Conservation (phyloP, 2,888 invertebrate species). For the Polyommatus iphigenia region DNA sequence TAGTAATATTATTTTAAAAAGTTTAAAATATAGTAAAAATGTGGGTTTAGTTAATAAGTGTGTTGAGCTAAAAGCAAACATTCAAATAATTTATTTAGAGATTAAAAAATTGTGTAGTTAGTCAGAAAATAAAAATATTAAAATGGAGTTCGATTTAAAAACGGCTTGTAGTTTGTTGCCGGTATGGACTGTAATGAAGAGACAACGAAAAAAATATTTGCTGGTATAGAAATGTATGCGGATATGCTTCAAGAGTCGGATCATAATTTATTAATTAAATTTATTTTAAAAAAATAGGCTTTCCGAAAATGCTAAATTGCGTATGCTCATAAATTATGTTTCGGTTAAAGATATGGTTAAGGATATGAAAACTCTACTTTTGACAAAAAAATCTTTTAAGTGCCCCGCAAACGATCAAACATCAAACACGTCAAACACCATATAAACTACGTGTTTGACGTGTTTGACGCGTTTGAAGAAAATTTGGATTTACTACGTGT, state of each 20-base stretch:
- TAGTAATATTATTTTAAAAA: too few species aligned
- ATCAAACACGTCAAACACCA: too few species aligned
- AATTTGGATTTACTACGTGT: too few species aligned
- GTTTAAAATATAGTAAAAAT: background rate
- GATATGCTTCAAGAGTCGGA: constrained; percentile 2
- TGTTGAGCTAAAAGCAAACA: too few species aligned
- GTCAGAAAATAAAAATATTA: background rate
- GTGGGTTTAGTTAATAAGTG: background rate
- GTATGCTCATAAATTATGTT: background rate
- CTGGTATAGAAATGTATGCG: constrained; percentile 8
- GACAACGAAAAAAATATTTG: background rate
- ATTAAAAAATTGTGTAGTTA: too few species aligned
- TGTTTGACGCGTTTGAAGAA: too few species aligned
- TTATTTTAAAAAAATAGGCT: background rate
- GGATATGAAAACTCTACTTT: too few species aligned
- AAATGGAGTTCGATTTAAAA: background rate
- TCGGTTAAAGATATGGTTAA: too few species aligned
- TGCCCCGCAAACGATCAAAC: too few species aligned
- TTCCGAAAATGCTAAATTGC: background rate
- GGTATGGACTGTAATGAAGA: background rate
- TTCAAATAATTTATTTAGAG: too few species aligned
- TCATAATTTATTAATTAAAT: constrained; percentile 8
- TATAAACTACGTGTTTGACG: too few species aligned
- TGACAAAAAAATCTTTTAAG: too few species aligned
- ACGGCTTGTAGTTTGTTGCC: background rate